Conservation (phyloP, 1,140 invertebrate genomes). For the Drosophila ogumai region DNA sequence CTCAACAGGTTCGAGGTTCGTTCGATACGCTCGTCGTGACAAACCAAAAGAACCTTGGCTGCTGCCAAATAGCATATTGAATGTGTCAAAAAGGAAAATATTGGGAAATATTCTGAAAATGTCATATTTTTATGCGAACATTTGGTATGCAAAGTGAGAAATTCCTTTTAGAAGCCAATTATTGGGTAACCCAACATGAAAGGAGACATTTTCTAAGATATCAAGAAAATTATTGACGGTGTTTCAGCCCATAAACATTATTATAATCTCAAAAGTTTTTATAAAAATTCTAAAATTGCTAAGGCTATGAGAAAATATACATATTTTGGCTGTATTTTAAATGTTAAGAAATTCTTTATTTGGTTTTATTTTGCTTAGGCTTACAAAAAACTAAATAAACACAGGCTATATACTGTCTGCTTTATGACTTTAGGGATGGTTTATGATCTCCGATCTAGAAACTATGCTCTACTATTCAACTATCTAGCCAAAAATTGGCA, state of each 20-base stretch:
- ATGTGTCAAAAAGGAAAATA: slow-evolving; percentile 30
- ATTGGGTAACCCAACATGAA: slow-evolving; percentile 3
- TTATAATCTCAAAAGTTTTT: not conserved
- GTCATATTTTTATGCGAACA: slow-evolving; percentile 2
- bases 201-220: not conserved
- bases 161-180: slow-evolving; percentile 21
- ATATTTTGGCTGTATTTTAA: not conserved
- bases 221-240: not conserved
- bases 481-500: too few relatives aligned
- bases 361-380: too few relatives aligned
- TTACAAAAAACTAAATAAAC: not conserved
- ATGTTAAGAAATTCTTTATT: not conserved
- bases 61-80: slow-evolving; percentile 29
- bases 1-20: slow-evolving; percentile 43
- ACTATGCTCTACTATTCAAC: not conserved
- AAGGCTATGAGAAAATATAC: not conserved
- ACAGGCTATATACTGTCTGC: not conserved
- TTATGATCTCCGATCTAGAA: not conserved
- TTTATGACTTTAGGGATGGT: not conserved
- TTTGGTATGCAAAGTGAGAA: not conserved
- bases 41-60: slow-evolving; percentile 34
- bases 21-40: slow-evolving; percentile 9
- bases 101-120: slow-evolving; percentile 15
- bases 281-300: not conserved
- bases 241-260: slow-evolving; percentile 1